Conservation (phyloP, 2,113 vertebrate species). For the Otus sunia region DNA sequence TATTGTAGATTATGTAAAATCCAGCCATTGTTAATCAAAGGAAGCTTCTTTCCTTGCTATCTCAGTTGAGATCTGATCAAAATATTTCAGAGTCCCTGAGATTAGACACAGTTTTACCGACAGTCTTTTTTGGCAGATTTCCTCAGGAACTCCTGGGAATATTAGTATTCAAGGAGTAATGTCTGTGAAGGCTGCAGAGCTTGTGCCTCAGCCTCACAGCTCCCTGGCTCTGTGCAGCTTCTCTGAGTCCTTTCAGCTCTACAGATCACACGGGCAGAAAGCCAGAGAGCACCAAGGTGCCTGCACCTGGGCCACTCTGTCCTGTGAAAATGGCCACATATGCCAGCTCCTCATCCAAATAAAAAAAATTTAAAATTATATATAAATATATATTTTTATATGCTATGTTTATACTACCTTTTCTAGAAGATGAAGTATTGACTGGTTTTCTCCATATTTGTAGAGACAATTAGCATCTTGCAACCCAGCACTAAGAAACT, state of each 20-base stretch:
- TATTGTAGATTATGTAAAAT: neutral
- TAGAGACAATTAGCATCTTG: neutral
- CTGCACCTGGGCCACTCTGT: neutral
- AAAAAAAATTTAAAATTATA: too few relatives aligned
- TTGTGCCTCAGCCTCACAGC: neutral
- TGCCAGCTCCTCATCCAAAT: neutral
- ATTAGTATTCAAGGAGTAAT: neutral
- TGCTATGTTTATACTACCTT: neutral
- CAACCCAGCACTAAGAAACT: neutral
- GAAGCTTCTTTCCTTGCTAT: neutral
- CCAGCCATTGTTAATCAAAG: slow-evolving; percentile 39
- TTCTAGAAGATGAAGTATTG: neutral
- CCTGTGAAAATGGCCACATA: neutral
- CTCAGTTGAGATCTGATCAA: slow-evolving; percentile 6
- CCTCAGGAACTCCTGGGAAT: neutral
- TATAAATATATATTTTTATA: too few relatives aligned
- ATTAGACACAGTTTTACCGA: neutral
- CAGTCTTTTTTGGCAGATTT: neutral
- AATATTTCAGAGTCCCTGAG: neutral
- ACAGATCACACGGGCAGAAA: rapidly evolving
- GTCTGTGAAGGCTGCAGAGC: neutral
- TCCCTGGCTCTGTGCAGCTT: neutral
- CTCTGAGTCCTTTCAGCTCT: neutral
- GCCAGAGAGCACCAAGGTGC: neutral
- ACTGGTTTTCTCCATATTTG: neutral